Evolutionary conservation across 2,113 vertebrate genomes (phyloP), one percentile per base, ranked within the genome.

Genomic region (Malurus elegans): DNA sequence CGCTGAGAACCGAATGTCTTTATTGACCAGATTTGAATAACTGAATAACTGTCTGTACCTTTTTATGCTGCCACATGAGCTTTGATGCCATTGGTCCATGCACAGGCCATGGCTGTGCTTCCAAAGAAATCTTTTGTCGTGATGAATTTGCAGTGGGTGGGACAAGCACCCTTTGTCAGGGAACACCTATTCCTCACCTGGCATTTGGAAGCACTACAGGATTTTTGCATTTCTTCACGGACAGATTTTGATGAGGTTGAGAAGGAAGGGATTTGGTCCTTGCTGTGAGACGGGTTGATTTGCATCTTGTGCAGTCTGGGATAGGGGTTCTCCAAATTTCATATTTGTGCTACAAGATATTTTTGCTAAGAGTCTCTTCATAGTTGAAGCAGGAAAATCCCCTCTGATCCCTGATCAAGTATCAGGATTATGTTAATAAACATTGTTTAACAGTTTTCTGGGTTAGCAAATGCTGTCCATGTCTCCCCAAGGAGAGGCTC

Each of bases 321-420:
- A 62, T 29, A 50, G 71, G 26, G 29, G 24, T 67, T 91, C 51
- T 91, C 38, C 44, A 67, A 2, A 38, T 56, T 62, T n/a, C 5
- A 9, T 18, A 11, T 44, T 79, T 74, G 34, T 82, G n/a, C 60
- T 83, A 5, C 5, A 9, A 50, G 28, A 12, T 28, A 11, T 85
- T 87, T 82, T 86, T 60, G 36, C 57, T 51, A 20, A 18, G 47
- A 51, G 6, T 28, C 29, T 69, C 47, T 86, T 12, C 8, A 17
- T 36, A 61, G 66, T 85, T 88, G 60, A 64, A 91, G 80, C 67
- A 79, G 64, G 80, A 56, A 72, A 70, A 88, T 53, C 13, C 18
- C 28, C 9, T 86, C 18, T 14, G 57, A 12, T n/a, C 51, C 34
- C 23, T 14, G n/a, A 61, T 73, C 25, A n/a, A 18, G 18, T 66